Evolutionary conservation across 2,797 vertebrate species (phyloP).

Genomic region (Periophthalmus magnuspinnatus): DNA sequence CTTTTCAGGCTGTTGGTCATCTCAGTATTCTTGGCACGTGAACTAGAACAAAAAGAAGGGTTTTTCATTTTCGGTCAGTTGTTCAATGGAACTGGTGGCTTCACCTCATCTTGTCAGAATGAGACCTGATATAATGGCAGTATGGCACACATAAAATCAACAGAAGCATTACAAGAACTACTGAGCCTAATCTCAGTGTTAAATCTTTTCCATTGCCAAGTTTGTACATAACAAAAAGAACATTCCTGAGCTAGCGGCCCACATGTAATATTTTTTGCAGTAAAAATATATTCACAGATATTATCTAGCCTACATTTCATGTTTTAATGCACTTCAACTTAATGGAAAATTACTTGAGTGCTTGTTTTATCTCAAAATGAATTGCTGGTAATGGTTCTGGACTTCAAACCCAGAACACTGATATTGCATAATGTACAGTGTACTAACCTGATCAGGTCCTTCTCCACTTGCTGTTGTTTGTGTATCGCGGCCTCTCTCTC

Average conservation of each 20-base stretch:
- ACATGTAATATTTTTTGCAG: too few relatives aligned
- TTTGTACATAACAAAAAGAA: neutral
- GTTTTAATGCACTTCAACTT: neutral
- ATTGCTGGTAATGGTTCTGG: too few relatives aligned
- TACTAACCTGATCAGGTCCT: conserved; percentile 87
- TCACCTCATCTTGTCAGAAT: too few relatives aligned
- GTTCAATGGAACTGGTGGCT: neutral
- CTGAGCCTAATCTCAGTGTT: too few relatives aligned
- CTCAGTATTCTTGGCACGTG: conserved; percentile 85
- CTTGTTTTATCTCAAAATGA: too few relatives aligned
- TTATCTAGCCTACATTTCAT: too few relatives aligned
- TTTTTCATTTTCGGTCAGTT: neutral
- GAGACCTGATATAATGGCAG: too few relatives aligned
- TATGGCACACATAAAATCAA: neutral
- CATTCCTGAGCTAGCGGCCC: too few relatives aligned
- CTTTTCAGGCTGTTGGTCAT: conserved; percentile 84
- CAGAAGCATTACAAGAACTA: neutral
- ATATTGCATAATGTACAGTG: neutral
- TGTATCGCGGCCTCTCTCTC: conserved; percentile 81
- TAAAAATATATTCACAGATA: too few relatives aligned
- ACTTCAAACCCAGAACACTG: neutral
- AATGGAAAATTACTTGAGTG: neutral
- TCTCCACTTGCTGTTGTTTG: conserved; percentile 87
- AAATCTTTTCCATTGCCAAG: neutral
- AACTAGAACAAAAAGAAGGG: conserved; percentile 70